phyloP scores from a whole-genome alignment of 2,888 invertebrate genomes.

The Nephrotoma flavescens region DNA sequence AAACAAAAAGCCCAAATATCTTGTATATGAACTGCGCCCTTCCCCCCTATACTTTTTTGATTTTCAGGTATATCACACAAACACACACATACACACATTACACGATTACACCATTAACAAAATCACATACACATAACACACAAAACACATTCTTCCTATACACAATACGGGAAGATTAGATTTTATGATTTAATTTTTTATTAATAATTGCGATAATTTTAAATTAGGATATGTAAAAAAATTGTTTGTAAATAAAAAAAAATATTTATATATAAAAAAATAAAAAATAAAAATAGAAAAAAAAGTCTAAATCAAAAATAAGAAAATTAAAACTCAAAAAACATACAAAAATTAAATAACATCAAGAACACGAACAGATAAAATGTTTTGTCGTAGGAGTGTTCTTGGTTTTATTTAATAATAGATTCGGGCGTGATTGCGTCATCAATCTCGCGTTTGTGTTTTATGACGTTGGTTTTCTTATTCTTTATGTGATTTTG shows the following conservation, averaged over 20 bases:
- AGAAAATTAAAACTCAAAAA: conserved; percentile 24
- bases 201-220: conserved; percentile 1
- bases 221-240: conserved; percentile 10
- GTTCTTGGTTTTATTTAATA: neutral
- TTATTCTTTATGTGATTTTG: neutral
- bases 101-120: conserved; percentile 6
- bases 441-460: neutral
- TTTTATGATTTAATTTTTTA: conserved; percentile 3
- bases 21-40: neutral
- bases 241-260: conserved; percentile 37
- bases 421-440: neutral
- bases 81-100: conserved; percentile 4
- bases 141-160: neutral
- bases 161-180: neutral
- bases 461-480: neutral
- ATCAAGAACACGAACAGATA: neutral
- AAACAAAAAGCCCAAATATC: neutral
- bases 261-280: conserved; percentile 15
- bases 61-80: conserved; percentile 3
- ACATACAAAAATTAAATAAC: neutral
- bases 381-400: neutral
- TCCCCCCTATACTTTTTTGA: neutral
- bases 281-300: conserved; percentile 14
- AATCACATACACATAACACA: conserved; percentile 2
- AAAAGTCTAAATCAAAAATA: conserved; percentile 26